Evolutionary conservation across 1,140 invertebrate genomes (phyloP).

Genomic region (Drosophila arizonae): DNA sequence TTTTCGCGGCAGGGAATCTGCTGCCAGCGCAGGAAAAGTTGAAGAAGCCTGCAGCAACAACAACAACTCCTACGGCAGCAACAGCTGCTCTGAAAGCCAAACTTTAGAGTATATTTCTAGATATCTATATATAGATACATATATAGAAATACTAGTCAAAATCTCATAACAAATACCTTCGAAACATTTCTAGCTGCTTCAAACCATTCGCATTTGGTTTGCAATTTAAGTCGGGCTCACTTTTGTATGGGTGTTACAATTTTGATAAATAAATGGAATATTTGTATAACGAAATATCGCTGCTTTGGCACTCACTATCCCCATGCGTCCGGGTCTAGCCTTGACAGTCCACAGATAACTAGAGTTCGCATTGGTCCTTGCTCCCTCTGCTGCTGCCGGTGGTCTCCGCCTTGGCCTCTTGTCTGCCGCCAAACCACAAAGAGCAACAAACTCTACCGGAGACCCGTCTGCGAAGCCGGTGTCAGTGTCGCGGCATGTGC

Average conservation of each 20-base stretch:
- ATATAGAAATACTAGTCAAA: constrained; percentile 56
- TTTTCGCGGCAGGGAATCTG: constrained; percentile 95
- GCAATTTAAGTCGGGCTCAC: constrained; percentile 55
- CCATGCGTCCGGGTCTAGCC: not conserved
- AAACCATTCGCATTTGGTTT: constrained; percentile 30
- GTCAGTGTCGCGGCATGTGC: constrained; percentile 16
- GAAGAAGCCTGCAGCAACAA: constrained; percentile 1
- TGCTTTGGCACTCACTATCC: not conserved
- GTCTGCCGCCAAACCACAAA: constrained; percentile 24
- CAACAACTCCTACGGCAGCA: not conserved
- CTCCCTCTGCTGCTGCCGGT: constrained; percentile 11
- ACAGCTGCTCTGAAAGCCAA: constrained; percentile 61
- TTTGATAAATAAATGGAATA: constrained; percentile 73
- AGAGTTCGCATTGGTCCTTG: not conserved
- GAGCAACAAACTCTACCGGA: not conserved
- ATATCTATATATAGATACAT: constrained; percentile 12
- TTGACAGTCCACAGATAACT: not conserved
- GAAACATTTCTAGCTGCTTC: constrained; percentile 40
- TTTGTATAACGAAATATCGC: constrained; percentile 48
- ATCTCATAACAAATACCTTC: constrained; percentile 32
- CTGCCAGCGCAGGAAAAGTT: constrained; percentile 31
- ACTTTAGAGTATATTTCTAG: constrained; percentile 54
- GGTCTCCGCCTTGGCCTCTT: not conserved
- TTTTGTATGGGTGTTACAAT: constrained; percentile 68
- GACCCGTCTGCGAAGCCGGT: constrained; percentile 10